These are phyloP conservation scores for Stichopus chloronotus DNA, from an alignment of 35 echinoderm and acorn worm species.

Conservation along the genomic window DNA sequence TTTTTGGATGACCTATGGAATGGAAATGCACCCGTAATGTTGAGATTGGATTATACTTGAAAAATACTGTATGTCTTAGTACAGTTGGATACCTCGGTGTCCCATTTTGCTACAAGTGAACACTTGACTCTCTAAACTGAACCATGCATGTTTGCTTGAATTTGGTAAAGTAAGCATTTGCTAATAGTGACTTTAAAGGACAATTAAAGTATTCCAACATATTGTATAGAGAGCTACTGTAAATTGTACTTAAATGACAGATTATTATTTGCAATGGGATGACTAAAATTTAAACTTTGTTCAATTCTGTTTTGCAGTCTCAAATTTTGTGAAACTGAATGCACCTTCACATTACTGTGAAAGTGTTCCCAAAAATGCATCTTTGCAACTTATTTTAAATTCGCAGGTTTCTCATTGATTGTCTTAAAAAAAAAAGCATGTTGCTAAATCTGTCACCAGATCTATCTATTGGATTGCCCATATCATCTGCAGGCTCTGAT, in stretches of 20 bases:
- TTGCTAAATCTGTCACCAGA: too few relatives aligned
- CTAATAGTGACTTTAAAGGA: background rate
- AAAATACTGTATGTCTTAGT: background rate
- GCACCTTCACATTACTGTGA: background rate
- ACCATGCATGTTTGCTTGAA: too few relatives aligned
- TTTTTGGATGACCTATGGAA: background rate
- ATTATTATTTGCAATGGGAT: constrained; percentile 5
- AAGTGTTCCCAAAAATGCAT: background rate
- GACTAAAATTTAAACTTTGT: background rate
- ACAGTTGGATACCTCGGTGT: background rate
- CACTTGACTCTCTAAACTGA: background rate
- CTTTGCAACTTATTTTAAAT: background rate
- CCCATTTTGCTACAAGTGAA: background rate
- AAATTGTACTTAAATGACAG: background rate
- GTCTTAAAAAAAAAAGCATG: too few relatives aligned
- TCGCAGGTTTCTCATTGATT: too few relatives aligned
- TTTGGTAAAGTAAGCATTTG: too few relatives aligned
- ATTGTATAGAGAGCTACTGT: background rate
- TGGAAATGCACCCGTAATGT: background rate
- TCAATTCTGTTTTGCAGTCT: background rate
- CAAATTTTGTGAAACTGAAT: background rate
- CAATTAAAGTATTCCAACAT: constrained; percentile 1
- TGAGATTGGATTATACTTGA: background rate
- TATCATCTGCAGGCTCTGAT: too few relatives aligned
- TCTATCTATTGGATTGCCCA: too few relatives aligned